These are phyloP conservation scores for Shinisaurus crocodilurus DNA, from an alignment of 2,113 vertebrate species.

Conservation along the genomic window DNA sequence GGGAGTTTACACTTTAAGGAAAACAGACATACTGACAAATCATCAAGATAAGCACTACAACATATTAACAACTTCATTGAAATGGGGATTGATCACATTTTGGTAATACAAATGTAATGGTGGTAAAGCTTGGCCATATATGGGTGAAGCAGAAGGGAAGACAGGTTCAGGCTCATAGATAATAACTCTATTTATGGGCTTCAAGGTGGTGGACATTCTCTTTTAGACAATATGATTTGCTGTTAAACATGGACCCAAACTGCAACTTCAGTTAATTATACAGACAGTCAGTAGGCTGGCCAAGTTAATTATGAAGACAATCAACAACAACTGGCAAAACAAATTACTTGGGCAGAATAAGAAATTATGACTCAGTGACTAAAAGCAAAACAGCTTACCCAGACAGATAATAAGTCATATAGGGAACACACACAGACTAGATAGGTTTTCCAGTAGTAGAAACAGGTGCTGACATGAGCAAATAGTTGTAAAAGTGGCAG, in stretches of 20 bases:
- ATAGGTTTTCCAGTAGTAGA: not conserved
- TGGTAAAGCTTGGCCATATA: not conserved
- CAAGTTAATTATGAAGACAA: slow-evolving; percentile 64
- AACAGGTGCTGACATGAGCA: slow-evolving; percentile 28
- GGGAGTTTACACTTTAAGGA: slow-evolving; percentile 57
- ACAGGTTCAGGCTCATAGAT: not conserved
- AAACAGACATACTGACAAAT: slow-evolving; percentile 62
- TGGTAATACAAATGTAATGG: slow-evolving; percentile 45
- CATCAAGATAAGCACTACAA: slow-evolving; percentile 45
- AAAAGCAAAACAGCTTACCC: slow-evolving; percentile 61
- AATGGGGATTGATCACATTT: slow-evolving; percentile 49
- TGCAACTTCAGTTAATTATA: slow-evolving; percentile 61
- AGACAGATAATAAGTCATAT: slow-evolving; percentile 42
- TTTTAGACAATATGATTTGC: not conserved
- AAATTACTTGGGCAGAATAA: slow-evolving; percentile 57
- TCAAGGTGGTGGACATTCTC: not conserved
- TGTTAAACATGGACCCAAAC: slow-evolving; percentile 14
- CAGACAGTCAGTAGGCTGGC: slow-evolving; percentile 68
- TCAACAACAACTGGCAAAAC: slow-evolving; percentile 59
- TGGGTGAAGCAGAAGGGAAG: not conserved
- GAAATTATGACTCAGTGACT: slow-evolving; percentile 63
- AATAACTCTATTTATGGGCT: not conserved
- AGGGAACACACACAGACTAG: slow-evolving; percentile 19
- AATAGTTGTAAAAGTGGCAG: not conserved
- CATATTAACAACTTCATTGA: slow-evolving; percentile 56